These are phyloP conservation scores for Lepidotrigona ventralis DNA, from an alignment of 1,140 invertebrate species.

Conservation along the genomic window DNA sequence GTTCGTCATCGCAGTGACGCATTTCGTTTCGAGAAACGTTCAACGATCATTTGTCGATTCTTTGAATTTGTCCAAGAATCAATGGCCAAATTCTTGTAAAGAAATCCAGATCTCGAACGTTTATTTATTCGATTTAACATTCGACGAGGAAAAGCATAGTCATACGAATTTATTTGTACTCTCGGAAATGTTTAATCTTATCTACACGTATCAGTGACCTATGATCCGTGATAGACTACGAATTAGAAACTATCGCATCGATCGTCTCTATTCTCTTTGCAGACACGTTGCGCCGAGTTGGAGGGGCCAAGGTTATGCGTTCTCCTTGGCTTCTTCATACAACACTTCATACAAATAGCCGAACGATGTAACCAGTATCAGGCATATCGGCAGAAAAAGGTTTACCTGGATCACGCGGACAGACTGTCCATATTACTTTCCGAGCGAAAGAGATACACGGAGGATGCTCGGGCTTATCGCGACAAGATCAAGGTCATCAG, in stretches of 20 bases:
- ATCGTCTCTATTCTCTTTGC: slow-evolving; percentile 12
- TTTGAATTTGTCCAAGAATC: no score
- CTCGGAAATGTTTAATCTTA: slow-evolving; percentile 52
- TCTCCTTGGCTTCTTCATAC: slow-evolving; percentile 85
- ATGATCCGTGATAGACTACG: not conserved
- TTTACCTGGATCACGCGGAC: slow-evolving; percentile 86
- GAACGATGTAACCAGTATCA: slow-evolving; percentile 82
- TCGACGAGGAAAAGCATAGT: not conserved
- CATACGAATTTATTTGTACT: not conserved
- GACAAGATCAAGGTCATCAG: slow-evolving; percentile 73
- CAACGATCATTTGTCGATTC: not conserved
- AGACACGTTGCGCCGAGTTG: slow-evolving; percentile 72
- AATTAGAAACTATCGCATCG: slow-evolving; percentile 2
- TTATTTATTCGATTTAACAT: not conserved
- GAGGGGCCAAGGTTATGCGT: slow-evolving; percentile 76
- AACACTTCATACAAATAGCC: slow-evolving; percentile 86
- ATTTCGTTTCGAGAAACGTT: not conserved
- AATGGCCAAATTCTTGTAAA: no score
- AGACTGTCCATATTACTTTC: slow-evolving; percentile 84
- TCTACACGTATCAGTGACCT: not conserved
- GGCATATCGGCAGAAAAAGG: slow-evolving; percentile 81
- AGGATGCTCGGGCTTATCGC: slow-evolving; percentile 78
- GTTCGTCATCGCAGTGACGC: no score
- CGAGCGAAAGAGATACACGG: slow-evolving; percentile 80
- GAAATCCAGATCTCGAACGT: no score